Base-by-base conservation (phyloP, 2,888 invertebrate genomes). In the Drosophila cracens region DNA sequence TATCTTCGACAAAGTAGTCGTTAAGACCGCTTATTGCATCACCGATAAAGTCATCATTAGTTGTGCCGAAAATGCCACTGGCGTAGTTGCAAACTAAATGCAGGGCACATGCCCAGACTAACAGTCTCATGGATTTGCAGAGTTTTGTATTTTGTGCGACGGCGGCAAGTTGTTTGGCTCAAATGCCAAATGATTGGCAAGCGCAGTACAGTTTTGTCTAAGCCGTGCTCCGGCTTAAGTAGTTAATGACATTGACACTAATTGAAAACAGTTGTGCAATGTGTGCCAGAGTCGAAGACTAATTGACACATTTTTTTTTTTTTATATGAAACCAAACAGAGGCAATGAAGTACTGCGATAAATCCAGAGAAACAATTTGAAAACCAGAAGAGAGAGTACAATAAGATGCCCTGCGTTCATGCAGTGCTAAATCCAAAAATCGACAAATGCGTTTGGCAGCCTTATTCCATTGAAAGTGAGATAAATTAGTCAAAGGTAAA, bases 211-310 rank as follows among this genome's bases (percentile, higher is more conserved):
- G 70, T 89, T 89, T 89, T 87, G 70, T 70, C 51, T 29, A 7
- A 38, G 40, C 57, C 48, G 16, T 40, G 8, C 8, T n/a, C 60
- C 8, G 49, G 49, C 29, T 56, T 43, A 49, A 49, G 54, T 52
- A 40, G 36, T 16, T 25, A 46, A 21, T 60, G 73, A 59, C 88
- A 80, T 31, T 82, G 87, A 74, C 80, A 76, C 72, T 69, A 79
- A 87, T 71, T 70, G 36, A 59, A 64, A 68, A 67, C 86, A 75
- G 67, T 75, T 85, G 85, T 78, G 62, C 59, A 85, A 81, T 63
- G 61, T 54, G 27, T 34, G 48, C 16, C 21, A 34, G 5, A 43
- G 27, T 25, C 59, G 21, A 40, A 36, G 36, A 46, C 38, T 57
- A 57, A 58, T 63, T 64, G 51, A 36, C 43, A 57, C 31, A 1